These are phyloP conservation scores for Pterocles gutturalis DNA, from an alignment of 2,113 vertebrate species.

Conservation along the genomic window DNA sequence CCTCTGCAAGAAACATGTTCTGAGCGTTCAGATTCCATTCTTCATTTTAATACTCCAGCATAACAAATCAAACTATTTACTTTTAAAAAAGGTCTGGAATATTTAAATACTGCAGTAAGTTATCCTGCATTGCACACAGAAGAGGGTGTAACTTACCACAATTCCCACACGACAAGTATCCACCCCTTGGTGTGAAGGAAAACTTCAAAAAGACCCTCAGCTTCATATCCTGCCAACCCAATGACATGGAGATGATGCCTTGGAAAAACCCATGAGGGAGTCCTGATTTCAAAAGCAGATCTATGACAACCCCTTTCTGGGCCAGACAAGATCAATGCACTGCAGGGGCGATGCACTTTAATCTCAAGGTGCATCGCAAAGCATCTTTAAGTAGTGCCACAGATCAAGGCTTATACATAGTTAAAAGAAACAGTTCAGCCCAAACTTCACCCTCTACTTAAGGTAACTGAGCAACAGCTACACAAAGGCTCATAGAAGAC, in stretches of 20 bases:
- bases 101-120: not conserved
- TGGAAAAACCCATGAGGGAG: conserved; percentile 40
- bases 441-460: not conserved
- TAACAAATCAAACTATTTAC: not conserved
- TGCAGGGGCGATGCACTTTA: conserved; percentile 20
- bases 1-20: not conserved
- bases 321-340: conserved; percentile 44
- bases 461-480: not conserved
- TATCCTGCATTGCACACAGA: not conserved
- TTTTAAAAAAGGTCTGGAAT: not conserved
- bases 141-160: not conserved
- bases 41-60: not conserved
- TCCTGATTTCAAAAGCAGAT: conserved; percentile 61
- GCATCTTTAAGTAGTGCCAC: not conserved
- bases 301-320: conserved; percentile 54
- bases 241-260: conserved; percentile 55
- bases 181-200: conserved; percentile 30
- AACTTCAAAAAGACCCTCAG: conserved; percentile 63
- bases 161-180: conserved; percentile 44
- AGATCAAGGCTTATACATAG: not conserved
- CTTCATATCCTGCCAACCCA: conserved; percentile 62
- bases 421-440: not conserved
- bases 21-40: not conserved
- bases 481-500: not conserved
- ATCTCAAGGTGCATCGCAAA: conserved; percentile 49